Evolutionary conservation across 2,113 vertebrate species (phyloP), one percentile per base, ranked within the genome.

Genomic region (Ondatra zibethicus): DNA sequence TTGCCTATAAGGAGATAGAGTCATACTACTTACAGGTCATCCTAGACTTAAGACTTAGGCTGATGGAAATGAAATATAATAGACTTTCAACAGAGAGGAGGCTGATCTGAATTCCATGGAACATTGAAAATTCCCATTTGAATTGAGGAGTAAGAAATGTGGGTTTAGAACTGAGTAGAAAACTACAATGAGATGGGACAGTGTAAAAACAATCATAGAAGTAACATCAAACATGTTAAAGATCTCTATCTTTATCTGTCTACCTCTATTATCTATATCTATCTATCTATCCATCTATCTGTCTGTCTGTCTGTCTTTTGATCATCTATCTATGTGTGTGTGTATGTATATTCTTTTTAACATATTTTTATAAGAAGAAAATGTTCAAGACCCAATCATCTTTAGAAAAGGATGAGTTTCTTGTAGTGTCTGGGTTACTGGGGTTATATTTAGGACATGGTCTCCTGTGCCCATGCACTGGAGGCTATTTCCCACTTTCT

Each of bases 161-260:
- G 7, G 17, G 17, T 72, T 6, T 31, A 85, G 2, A 3, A 1
- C 5, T 0, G 7, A 39, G 3, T 52, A 55, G 76, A 68, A 39
- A 50, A 36, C 21, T n/a, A 21, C 1, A 10, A 19, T 45, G 13
- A 1, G 1, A 45, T 39, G n/a, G 7, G 36, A 7, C 21, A 82
- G 36, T n/a, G 9, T 13, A 61, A 55, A 55, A n/a, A 17, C 23
- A 61, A 10, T 58, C 21, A 9, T 7, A 82, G 36, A 4, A n/a
- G 4, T 58, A 58, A 5, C 55, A 7, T 27, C 58, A 82, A 61
- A 21, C 52, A 58, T 61, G 5, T 19, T 68, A 58, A 0, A 5
- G 19, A 36, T 39, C n/a, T 42, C 39, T 45, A 66, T 55, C 50
- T 58, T 19, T 16, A 17, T 36, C 66, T 70, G 5, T 70, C 55